Conservation (phyloP, 2,888 invertebrate species). For the Leptogaster cylindrica region DNA sequence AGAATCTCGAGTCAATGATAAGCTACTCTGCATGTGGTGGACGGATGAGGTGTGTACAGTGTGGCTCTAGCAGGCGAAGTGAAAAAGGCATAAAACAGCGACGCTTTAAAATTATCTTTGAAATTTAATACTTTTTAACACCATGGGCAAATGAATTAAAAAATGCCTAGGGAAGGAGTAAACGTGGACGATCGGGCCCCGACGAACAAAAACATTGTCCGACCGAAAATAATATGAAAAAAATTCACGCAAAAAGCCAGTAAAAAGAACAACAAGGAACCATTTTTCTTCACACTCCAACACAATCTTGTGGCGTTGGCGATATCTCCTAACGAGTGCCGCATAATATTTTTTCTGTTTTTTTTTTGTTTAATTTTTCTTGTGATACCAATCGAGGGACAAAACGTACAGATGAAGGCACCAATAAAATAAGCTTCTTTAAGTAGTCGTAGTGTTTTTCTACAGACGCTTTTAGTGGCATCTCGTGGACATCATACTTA, state of each 20-base stretch:
- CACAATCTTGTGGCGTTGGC: conserved; percentile 12
- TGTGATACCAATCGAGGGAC: conserved; percentile 6
- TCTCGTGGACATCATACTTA: not conserved
- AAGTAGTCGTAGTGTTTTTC: conserved; percentile 9
- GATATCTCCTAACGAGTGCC: conserved; percentile 4
- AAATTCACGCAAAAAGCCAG: not conserved
- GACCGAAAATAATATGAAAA: not conserved
- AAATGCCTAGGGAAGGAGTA: not conserved
- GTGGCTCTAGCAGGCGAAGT: conserved; percentile 9
- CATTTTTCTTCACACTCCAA: conserved; percentile 34
- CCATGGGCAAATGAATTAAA: conserved; percentile 15
- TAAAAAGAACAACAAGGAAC: not conserved
- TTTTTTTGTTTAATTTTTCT: conserved; percentile 11
- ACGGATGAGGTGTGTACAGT: not conserved
- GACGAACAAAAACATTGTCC: not conserved
- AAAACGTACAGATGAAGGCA: conserved; percentile 4
- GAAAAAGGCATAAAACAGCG: conserved; percentile 3
- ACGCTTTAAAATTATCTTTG: conserved; percentile 33
- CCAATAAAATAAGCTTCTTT: not conserved
- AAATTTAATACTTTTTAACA: conserved; percentile 41
- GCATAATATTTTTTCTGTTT: not conserved
- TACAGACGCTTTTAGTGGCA: not conserved
- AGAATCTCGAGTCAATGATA: conserved; percentile 14
- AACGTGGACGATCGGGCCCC: not conserved
- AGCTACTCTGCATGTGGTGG: conserved; percentile 3